Conservation (phyloP, 1,140 invertebrate genomes). For the honey bee (Apis mellifera) region DNA sequence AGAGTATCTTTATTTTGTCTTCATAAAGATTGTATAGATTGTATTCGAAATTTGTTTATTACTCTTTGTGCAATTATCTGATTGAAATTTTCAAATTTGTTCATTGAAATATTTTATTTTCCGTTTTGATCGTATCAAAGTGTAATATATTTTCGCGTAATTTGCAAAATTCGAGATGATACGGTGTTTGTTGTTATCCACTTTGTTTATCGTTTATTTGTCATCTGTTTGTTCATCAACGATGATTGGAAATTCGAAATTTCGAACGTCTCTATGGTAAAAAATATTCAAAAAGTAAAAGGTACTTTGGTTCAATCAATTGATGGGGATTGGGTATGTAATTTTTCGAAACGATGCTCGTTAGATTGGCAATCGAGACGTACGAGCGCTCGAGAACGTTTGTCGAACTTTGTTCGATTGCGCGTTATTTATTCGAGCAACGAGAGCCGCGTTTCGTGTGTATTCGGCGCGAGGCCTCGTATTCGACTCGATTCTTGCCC, state of each 20-base stretch:
- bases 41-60: too few relatives aligned
- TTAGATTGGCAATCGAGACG: conserved; percentile 3
- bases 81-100: too few relatives aligned
- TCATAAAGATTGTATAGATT: too few relatives aligned
- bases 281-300: neutral
- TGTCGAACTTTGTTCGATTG: conserved; percentile 3
- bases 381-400: neutral
- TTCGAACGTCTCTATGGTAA: neutral
- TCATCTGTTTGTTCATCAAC: neutral
- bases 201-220: too few relatives aligned
- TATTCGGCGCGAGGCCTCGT: neutral
- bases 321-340: conserved; percentile 13
- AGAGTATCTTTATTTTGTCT: too few relatives aligned
- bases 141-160: too few relatives aligned
- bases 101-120: too few relatives aligned
- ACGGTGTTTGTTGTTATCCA: too few relatives aligned
- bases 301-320: conserved; percentile 9
- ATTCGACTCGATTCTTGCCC: neutral
- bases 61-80: too few relatives aligned
- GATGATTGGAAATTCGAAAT: neutral
- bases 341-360: conserved; percentile 21
- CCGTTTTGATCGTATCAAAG: too few relatives aligned
- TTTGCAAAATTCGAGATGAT: too few relatives aligned
- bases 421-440: neutral
- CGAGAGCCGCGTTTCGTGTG: neutral